Conservation (phyloP, 2,113 vertebrate species). For the Upupa epops region DNA sequence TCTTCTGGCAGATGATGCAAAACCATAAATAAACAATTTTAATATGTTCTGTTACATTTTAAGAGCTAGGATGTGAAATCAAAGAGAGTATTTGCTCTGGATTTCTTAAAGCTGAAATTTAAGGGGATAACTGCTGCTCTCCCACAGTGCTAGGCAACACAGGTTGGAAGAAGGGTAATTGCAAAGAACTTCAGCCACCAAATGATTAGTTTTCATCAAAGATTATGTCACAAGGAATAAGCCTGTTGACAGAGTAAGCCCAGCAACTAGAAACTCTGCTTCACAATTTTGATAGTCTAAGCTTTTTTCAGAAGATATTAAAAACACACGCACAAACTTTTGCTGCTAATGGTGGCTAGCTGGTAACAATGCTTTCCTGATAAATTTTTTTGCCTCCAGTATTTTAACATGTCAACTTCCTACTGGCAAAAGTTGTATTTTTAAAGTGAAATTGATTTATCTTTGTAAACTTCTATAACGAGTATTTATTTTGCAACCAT, state of each 20-base stretch:
- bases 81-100: background rate
- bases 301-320: background rate
- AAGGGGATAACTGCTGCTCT: background rate
- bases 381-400: background rate
- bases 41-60: background rate
- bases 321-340: background rate
- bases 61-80: background rate
- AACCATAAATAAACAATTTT: background rate
- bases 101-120: background rate
- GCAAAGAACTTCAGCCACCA: background rate
- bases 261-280: background rate
- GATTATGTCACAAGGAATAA: background rate
- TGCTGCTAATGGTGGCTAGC: background rate
- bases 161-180: background rate
- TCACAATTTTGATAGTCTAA: too few relatives aligned
- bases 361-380: background rate
- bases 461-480: background rate
- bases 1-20: background rate
- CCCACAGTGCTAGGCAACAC: background rate
- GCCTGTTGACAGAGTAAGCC: background rate
- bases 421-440: background rate
- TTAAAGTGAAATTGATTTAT: background rate
- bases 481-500: conserved; percentile 62
- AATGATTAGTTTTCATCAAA: background rate
- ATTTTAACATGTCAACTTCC: background rate